Base-by-base conservation (phyloP, 2,797 vertebrate genomes). In the Sebastes melanostomus region DNA sequence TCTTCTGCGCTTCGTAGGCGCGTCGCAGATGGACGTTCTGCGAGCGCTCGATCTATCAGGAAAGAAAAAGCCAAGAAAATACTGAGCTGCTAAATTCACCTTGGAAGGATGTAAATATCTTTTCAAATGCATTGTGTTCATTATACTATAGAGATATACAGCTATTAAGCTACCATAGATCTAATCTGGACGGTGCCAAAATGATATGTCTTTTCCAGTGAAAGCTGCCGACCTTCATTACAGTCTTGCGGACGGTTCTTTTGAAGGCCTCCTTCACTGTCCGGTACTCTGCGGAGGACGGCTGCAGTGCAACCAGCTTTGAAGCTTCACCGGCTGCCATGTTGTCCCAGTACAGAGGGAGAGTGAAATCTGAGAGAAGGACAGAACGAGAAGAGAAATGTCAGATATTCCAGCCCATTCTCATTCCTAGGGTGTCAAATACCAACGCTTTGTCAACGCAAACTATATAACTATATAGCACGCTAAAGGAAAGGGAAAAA, bases 341-440 rank as follows among this genome's bases (percentile, higher is more conserved):
- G 72, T 54, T 90, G 87, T 94, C 91, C 94, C 94, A 95, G 73
- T 93, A 82, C 56, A 95, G 72, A 20, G 94, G 94, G 5, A 89
- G 34, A 3, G 16, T 36, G 38, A 94, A 94, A 70, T 93, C 94
- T 95, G 71, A 59, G 54, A 77, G 14, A 6, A 25, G 9, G 56
- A 54, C 4, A 50, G 4, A 32, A 30, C 12, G 36, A 38, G 13
- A 38, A 38, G 36, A 38, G 36, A 38, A 38, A 38, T 38, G 36
- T 38, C 13, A 38, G 36, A 0, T 38, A 38, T 38, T 38, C 36
- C 12, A 38, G 36, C 13, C 36, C 13, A 1, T 38, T 14, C 36
- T 38, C 36, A 38, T 38, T 38, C 36, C 36, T 0, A 38, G 12
- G 36, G 36, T 0, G 36, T 38, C 36, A 38, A 38, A 38, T 38